Percentiles rank a stretch among this genome's conserved stretches.
Evolutionary conservation across 2,113 vertebrate genomes (phyloP).

Genomic region (Phaethornis superciliosus): DNA sequence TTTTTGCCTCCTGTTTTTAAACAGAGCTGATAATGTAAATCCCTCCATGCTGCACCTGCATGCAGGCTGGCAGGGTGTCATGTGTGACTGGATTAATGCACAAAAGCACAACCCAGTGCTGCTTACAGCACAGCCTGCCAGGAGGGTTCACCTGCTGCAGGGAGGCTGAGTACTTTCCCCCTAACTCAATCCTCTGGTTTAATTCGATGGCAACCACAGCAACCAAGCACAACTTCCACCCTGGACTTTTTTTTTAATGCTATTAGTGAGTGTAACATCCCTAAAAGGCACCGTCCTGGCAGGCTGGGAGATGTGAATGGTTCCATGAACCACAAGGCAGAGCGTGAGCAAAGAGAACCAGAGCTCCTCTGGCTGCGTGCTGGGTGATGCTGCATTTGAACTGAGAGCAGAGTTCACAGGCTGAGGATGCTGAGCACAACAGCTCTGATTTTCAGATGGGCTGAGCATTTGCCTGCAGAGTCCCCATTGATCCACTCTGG

Average conservation of each 20-base stretch:
- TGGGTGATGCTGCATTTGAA: neutral
- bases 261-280: neutral
- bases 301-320: neutral
- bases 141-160: neutral
- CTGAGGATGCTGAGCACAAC: neutral
- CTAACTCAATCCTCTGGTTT: neutral
- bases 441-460: neutral
- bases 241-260: neutral
- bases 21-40: neutral
- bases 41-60: neutral
- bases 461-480: neutral
- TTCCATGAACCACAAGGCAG: neutral
- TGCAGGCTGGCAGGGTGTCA: neutral
- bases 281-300: neutral
- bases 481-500: neutral
- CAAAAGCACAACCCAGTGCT: neutral
- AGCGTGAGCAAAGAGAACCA: neutral
- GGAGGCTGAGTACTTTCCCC: neutral
- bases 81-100: neutral
- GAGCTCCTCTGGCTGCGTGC: neutral
- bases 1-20: neutral
- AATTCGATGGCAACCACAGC: neutral
- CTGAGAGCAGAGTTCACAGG: neutral
- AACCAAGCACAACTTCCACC: constrained; percentile 13
- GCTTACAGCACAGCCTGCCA: neutral